A percentile compares a stretch with the other conserved stretches of the same genome.
These are phyloP conservation scores for Horisme vitalbata DNA, from an alignment of 2,888 invertebrate species.

Conservation along the genomic window DNA sequence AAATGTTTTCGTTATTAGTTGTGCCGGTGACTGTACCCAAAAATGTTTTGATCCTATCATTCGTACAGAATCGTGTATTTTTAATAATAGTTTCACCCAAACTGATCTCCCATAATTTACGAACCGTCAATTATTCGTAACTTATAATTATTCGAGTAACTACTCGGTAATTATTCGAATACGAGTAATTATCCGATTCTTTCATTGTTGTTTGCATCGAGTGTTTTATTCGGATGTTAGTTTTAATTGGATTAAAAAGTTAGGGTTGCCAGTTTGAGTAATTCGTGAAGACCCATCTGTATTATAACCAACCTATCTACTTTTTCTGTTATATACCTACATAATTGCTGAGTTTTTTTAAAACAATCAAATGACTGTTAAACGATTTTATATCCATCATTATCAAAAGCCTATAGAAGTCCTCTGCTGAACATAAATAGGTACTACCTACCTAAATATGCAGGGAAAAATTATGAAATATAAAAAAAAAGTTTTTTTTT, in stretches of 20 bases:
- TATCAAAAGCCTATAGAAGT: too few relatives aligned
- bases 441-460: too few relatives aligned
- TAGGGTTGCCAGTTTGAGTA: slow-evolving; percentile 20
- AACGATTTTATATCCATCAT: too few relatives aligned
- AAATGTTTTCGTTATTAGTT: background rate
- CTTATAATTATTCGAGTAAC: slow-evolving; percentile 31
- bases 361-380: too few relatives aligned
- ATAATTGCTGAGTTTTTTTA: too few relatives aligned
- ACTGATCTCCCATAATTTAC: slow-evolving; percentile 30
- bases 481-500: too few relatives aligned
- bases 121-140: slow-evolving; percentile 33
- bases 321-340: too few relatives aligned
- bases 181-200: slow-evolving; percentile 29
- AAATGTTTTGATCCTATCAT: slow-evolving; percentile 33
- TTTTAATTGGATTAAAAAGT: slow-evolving; percentile 24
- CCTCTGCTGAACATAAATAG: too few relatives aligned
- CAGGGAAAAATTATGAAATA: too few relatives aligned
- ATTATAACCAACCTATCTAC: too few relatives aligned
- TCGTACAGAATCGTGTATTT: slow-evolving; percentile 29
- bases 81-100: slow-evolving; percentile 34
- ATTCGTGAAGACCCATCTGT: slow-evolving; percentile 3
- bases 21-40: slow-evolving; percentile 14
- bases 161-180: slow-evolving; percentile 34
- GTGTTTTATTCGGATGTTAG: slow-evolving; percentile 29
- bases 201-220: slow-evolving; percentile 28